Evolutionary conservation across 2,888 invertebrate genomes (phyloP).

Genomic region (Brachyptera risi): DNA sequence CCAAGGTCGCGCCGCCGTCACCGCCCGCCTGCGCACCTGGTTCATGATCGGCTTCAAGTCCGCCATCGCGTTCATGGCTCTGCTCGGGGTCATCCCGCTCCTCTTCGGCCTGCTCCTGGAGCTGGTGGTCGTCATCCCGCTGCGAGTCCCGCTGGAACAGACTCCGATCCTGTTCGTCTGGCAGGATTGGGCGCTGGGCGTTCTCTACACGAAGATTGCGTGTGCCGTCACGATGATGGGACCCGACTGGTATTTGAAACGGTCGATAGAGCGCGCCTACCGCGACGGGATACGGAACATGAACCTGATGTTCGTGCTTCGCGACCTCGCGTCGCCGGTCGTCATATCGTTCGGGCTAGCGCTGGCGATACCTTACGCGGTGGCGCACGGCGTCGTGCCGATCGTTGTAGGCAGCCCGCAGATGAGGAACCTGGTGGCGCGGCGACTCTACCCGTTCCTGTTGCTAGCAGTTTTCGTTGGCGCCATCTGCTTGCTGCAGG

Average conservation of each 20-base stretch:
- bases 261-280: constrained; percentile 90
- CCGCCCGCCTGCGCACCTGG: constrained; percentile 63
- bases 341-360: constrained; percentile 84
- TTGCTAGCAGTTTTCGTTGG: constrained; percentile 65
- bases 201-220: constrained; percentile 95
- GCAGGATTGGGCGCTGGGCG: constrained; percentile 98
- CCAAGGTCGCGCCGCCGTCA: neutral
- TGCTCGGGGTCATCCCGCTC: constrained; percentile 87
- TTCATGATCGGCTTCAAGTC: constrained; percentile 63
- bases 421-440: constrained; percentile 69
- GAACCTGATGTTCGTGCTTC: constrained; percentile 80
- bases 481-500: constrained; percentile 67
- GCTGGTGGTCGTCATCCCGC: constrained; percentile 82
- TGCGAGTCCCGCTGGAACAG: constrained; percentile 87
- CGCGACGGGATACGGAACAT: constrained; percentile 91
- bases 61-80: constrained; percentile 59
- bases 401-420: constrained; percentile 60
- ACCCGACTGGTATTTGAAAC: constrained; percentile 90
- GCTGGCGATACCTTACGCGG: constrained; percentile 88
- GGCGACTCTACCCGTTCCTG: constrained; percentile 86
- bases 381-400: constrained; percentile 74
- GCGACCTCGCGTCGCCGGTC: constrained; percentile 84
- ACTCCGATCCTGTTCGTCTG: constrained; percentile 84
- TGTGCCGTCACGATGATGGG: constrained; percentile 97
- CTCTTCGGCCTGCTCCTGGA: constrained; percentile 90